A percentile compares a stretch with the other conserved stretches of the same genome.
These are phyloP conservation scores for Eumerus sabulonum DNA, from an alignment of 2,888 invertebrate genomes.

Conservation along the genomic window DNA sequence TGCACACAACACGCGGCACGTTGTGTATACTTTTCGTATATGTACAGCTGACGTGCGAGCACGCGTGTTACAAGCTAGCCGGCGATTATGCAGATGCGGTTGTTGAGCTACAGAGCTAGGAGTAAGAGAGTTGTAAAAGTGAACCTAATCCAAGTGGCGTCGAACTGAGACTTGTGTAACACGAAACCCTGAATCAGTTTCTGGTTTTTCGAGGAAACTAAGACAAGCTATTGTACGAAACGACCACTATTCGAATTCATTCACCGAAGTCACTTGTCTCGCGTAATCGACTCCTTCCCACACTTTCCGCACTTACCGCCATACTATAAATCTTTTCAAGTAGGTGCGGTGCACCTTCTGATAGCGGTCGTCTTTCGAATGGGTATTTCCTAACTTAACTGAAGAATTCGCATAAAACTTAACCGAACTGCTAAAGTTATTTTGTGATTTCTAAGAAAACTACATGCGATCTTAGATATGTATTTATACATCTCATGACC, in stretches of 20 bases:
- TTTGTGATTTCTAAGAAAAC: conserved; percentile 11
- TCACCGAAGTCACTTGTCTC: too few relatives aligned
- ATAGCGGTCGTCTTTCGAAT: background rate
- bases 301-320: background rate
- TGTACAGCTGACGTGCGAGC: conserved; percentile 1
- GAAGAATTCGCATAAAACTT: background rate
- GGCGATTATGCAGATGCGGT: conserved; percentile 33
- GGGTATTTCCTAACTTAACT: background rate
- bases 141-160: conserved; percentile 13
- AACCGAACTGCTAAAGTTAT: background rate
- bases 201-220: background rate
- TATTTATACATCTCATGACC: conserved; percentile 39
- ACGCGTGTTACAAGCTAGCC: conserved; percentile 21
- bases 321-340: too few relatives aligned
- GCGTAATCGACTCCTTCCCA: background rate
- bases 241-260: conserved; percentile 4
- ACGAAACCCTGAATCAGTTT: conserved; percentile 18
- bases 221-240: too few relatives aligned
- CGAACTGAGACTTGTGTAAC: conserved; percentile 32
- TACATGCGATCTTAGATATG: background rate
- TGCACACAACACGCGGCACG: background rate
- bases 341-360: too few relatives aligned
- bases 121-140: conserved; percentile 15
- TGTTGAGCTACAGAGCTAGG: conserved; percentile 5
- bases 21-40: too few relatives aligned